Conservation (phyloP, 2,888 invertebrate genomes). For the Eupithecia dodoneata region DNA sequence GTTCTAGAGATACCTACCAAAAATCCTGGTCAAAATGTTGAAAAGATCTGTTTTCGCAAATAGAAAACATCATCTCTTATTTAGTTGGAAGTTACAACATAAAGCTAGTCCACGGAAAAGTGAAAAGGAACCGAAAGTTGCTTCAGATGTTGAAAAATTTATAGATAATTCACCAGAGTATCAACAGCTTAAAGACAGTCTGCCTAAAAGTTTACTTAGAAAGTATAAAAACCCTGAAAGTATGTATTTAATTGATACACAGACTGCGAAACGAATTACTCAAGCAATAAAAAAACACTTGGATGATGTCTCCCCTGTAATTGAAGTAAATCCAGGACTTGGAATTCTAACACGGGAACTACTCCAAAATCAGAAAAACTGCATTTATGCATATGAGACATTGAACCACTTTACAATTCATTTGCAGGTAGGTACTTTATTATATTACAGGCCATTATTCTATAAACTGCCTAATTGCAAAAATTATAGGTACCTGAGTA, state of each 20-base stretch:
- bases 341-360: conserved; percentile 86
- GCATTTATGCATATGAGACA: conserved; percentile 85
- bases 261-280: conserved; percentile 69
- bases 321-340: conserved; percentile 89
- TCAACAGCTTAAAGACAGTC: conserved; percentile 56
- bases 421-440: conserved; percentile 65
- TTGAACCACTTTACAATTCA: conserved; percentile 75
- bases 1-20: neutral
- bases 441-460: neutral
- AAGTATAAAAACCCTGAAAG: conserved; percentile 70
- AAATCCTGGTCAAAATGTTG: conserved; percentile 39
- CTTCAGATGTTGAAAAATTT: conserved; percentile 68
- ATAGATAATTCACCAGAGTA: conserved; percentile 65
- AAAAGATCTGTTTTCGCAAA: conserved; percentile 29
- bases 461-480: neutral
- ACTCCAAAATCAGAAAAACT: conserved; percentile 75
- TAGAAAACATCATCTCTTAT: conserved; percentile 32
- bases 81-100: conserved; percentile 58
- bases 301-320: conserved; percentile 64
- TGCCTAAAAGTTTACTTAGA: conserved; percentile 67
- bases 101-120: conserved; percentile 56
- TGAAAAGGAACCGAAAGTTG: conserved; percentile 59
- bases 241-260: conserved; percentile 75
- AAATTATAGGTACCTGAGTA: neutral
- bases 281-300: conserved; percentile 65